Percentiles rank a stretch among this genome's conserved stretches.
Evolutionary conservation across 2,888 invertebrate genomes (phyloP).

Genomic region (Kuschelorhynchus macadamiae): DNA sequence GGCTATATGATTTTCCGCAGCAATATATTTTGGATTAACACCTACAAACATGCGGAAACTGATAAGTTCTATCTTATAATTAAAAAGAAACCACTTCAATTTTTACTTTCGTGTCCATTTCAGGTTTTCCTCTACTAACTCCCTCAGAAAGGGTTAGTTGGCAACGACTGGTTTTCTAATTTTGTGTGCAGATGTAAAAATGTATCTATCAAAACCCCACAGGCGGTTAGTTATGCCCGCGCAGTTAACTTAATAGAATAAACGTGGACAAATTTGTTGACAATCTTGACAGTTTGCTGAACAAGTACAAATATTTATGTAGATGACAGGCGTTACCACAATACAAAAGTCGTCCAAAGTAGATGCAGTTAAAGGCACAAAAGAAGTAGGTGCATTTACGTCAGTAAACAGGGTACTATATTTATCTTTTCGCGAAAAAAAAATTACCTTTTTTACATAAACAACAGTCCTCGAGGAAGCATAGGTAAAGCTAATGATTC

Average conservation of each 20-base stretch:
- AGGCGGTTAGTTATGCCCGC: conserved; percentile 12
- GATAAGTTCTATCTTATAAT: not conserved
- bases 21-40: conserved; percentile 10
- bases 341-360: conserved; percentile 64
- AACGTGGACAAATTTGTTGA: conserved; percentile 12
- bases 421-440: conserved; percentile 62
- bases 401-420: conserved; percentile 62
- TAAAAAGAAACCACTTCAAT: too few species aligned
- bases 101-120: conserved; percentile 10
- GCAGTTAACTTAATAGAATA: conserved; percentile 15
- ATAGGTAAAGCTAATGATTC: conserved; percentile 52
- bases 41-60: conserved; percentile 17
- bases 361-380: conserved; percentile 61
- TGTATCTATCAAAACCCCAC: conserved; percentile 11
- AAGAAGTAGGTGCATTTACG: conserved; percentile 63
- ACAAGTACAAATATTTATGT: conserved; percentile 54
- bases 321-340: conserved; percentile 64
- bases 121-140: not conserved
- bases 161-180: not conserved
- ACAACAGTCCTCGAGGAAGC: conserved; percentile 55
- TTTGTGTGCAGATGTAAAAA: conserved; percentile 1
- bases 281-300: conserved; percentile 9
- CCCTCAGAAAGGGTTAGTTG: too few species aligned
- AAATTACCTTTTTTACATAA: conserved; percentile 49
- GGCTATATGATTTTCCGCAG: too few species aligned